Evolutionary conservation across 2,797 vertebrate genomes (phyloP), one percentile per base, ranked within the genome.

Genomic region (Gymnocypris eckloni): DNA sequence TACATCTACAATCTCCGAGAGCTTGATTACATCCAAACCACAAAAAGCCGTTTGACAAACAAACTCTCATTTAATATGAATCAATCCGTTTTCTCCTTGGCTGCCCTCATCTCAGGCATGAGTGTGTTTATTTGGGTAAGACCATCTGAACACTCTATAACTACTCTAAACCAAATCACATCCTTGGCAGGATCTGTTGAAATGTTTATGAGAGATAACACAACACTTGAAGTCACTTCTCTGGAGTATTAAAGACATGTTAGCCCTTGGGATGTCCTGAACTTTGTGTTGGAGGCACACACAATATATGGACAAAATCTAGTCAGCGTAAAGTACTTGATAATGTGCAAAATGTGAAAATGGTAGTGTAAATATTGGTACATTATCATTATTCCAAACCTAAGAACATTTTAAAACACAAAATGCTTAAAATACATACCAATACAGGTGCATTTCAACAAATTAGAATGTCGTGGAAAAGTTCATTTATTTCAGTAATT

Each of bases 151-250:
- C 16, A 59, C 43, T 48, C 9, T 15, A 33, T 33, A 86, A 37
- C 25, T 52, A 72, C 45, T 50, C 71, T 70, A 83, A 84, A 89
- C 16, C 56, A 43, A 72, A 52, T 59, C 90, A 92, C 90, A 85
- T 89, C 85, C 88, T 91, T 92, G 92, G 92, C 92, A 90, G 71
- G 52, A 90, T 91, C 91, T 92, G 89, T 89, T 92, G 77, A 92
- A 93, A 90, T 91, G 93, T 93, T 92, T 92, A 93, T 92, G 92
- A 93, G 90, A 86, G 91, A 94, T 93, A 90, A 93, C 89, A 90
- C 89, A 90, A 91, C 92, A 94, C 90, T 90, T 87, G 76, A 91
- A 93, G 88, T 91, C 86, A 81, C 83, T 88, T 80, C 67, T 64
- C 25, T 86, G 72, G 79, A 90, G 84, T 80, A 82, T 88, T 81